Conservation (phyloP, 2,797 vertebrate genomes). For the Columba guinea region DNA sequence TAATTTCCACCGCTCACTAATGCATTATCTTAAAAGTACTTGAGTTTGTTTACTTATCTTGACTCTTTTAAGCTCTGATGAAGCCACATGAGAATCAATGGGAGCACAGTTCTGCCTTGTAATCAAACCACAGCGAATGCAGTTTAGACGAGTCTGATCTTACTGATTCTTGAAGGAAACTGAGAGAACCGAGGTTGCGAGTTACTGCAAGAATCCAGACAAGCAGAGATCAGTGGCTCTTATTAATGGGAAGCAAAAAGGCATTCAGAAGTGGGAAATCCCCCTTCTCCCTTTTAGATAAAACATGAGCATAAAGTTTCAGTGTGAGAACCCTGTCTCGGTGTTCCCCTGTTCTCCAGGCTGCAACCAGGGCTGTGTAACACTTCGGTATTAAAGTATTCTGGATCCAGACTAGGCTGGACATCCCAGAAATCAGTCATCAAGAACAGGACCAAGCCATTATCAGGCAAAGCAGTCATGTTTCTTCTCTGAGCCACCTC, state of each 20-base stretch:
- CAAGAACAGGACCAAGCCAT: not conserved
- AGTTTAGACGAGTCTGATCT: not conserved
- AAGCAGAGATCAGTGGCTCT: not conserved
- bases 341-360: not conserved
- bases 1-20: not conserved
- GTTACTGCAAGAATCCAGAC: not conserved
- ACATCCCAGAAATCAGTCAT: not conserved
- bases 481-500: not conserved
- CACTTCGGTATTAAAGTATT: too few relatives aligned
- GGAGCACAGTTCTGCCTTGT: not conserved
- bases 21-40: not conserved
- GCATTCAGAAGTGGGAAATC: not conserved
- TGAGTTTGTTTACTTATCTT: not conserved
- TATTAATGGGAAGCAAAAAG: not conserved
- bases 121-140: not conserved
- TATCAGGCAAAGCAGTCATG: not conserved
- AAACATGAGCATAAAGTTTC: not conserved
- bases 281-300: not conserved
- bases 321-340: not conserved
- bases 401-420: not conserved
- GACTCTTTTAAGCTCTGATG: not conserved
- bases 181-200: not conserved
- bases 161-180: not conserved
- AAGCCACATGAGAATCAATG: not conserved
- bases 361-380: not conserved